These are phyloP conservation scores for Bombus polaris DNA, from an alignment of 1,140 invertebrate species.

Conservation along the genomic window DNA sequence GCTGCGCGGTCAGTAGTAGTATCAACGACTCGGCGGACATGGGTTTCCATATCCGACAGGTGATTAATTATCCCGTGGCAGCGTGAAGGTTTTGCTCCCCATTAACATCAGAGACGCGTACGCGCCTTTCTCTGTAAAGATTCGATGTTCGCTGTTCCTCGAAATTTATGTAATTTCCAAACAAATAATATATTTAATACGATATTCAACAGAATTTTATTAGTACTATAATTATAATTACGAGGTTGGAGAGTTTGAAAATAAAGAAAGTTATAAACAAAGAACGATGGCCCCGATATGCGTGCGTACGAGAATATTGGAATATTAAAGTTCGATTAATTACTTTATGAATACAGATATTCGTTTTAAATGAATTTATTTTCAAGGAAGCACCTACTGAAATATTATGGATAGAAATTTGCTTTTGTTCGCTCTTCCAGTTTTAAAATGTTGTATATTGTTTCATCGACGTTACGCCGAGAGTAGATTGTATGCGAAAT, in stretches of 20 bases:
- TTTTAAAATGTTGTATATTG: background rate
- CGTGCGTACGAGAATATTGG: background rate
- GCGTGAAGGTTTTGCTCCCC: slow-evolving; percentile 13
- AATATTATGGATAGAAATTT: background rate
- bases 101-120: slow-evolving; percentile 1
- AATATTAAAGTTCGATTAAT: background rate
- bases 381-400: background rate
- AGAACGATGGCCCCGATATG: too few relatives aligned
- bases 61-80: slow-evolving; percentile 60
- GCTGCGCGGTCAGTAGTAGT: slow-evolving; percentile 48
- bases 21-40: slow-evolving; percentile 37
- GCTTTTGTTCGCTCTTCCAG: background rate
- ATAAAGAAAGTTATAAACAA: background rate
- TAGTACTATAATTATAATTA: background rate
- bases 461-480: background rate
- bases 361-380: background rate
- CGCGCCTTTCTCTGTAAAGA: background rate
- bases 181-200: background rate
- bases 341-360: background rate
- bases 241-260: background rate
- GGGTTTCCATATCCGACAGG: slow-evolving; percentile 48
- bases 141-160: background rate
- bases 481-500: too few relatives aligned
- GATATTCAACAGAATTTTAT: background rate
- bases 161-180: background rate